Conservation (phyloP, 2,113 vertebrate genomes). For the Cryptoleucopteryx plumbea region DNA sequence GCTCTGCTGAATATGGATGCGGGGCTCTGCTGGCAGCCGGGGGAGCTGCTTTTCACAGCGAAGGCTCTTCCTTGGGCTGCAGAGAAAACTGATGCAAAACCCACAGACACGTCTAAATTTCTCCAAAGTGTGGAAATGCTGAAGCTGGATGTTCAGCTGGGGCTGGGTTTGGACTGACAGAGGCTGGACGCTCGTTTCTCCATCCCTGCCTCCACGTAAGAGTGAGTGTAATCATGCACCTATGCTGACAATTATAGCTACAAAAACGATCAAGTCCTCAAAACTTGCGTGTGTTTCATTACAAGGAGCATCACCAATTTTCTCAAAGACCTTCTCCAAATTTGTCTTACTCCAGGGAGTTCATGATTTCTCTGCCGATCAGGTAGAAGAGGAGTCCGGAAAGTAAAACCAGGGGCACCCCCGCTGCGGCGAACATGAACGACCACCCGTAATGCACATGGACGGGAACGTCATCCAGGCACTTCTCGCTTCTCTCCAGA, state of each 20-base stretch:
- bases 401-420: constrained; percentile 77
- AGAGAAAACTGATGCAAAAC: neutral
- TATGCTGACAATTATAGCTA: neutral
- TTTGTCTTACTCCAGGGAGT: constrained; percentile 40
- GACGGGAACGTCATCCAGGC: constrained; percentile 49
- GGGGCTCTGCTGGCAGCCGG: neutral
- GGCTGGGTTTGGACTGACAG: neutral
- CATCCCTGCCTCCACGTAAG: neutral
- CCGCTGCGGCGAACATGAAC: constrained; percentile 78
- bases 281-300: neutral
- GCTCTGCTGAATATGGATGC: neutral
- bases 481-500: constrained; percentile 75
- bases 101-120: neutral
- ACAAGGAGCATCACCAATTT: neutral
- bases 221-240: neutral
- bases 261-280: neutral
- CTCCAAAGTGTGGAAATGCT: neutral
- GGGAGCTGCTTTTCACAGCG: neutral
- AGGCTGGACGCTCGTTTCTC: neutral
- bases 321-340: neutral
- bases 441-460: constrained; percentile 83
- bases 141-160: neutral
- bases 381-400: constrained; percentile 84
- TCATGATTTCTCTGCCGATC: constrained; percentile 67
- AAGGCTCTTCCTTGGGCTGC: neutral